phyloP scores from a whole-genome alignment of 2,888 invertebrate species.

The Dendrolimus pini region DNA sequence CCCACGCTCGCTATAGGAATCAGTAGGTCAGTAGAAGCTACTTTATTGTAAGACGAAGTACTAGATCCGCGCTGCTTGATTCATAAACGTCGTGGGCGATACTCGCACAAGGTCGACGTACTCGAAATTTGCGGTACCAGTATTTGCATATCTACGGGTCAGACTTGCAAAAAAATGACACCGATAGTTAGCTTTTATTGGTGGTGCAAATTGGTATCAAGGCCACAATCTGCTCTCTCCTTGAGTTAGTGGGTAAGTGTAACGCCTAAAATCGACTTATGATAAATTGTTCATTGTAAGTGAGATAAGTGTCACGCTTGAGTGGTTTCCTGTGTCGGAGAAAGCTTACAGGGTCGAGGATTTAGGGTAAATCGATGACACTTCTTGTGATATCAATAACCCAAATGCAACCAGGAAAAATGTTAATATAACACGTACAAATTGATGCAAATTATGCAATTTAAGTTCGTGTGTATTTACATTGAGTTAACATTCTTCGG shows the following conservation, averaged over 20 bases:
- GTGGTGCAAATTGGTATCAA: constrained; percentile 68
- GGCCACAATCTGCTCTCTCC: constrained; percentile 62
- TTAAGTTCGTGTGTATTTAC: background rate
- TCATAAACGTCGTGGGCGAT: constrained; percentile 57
- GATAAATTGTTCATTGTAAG: constrained; percentile 72
- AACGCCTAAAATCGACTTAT: constrained; percentile 67
- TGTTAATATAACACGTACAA: background rate
- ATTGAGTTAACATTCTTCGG: background rate
- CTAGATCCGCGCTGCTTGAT: constrained; percentile 51
- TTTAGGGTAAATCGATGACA: constrained; percentile 43
- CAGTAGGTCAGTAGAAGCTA: constrained; percentile 71
- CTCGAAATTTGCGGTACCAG: constrained; percentile 68
- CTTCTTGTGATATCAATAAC: constrained; percentile 13
- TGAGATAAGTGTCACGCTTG: constrained; percentile 65
- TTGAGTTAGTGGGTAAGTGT: constrained; percentile 70
- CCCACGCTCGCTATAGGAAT: constrained; percentile 65
- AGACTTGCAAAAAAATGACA: constrained; percentile 67
- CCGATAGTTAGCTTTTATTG: constrained; percentile 45
- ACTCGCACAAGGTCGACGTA: constrained; percentile 62
- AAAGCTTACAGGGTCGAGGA: constrained; percentile 55
- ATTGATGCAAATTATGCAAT: background rate
- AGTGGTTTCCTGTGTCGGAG: constrained; percentile 70
- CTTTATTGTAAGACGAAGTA: constrained; percentile 34
- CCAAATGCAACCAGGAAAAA: background rate
- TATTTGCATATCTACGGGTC: constrained; percentile 64